Conservation (phyloP, 2,888 invertebrate species). For the Eurytoma adleriae region DNA sequence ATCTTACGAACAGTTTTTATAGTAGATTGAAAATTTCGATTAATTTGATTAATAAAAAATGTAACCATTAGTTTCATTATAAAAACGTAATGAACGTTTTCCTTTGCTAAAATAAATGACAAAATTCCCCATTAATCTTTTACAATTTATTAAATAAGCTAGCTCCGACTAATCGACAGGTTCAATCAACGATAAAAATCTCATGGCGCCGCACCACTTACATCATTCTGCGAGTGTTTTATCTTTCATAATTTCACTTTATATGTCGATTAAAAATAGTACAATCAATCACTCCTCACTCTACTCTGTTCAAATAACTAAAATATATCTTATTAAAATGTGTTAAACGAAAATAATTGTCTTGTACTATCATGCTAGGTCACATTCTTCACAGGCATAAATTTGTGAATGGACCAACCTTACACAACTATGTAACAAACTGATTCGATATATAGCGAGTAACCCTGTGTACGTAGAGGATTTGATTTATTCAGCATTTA, state of each 20-base stretch:
- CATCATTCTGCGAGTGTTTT: not conserved
- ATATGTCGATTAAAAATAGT: conserved; percentile 36
- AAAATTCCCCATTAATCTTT: not conserved
- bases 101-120: not conserved
- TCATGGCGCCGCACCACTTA: not conserved
- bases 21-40: not conserved
- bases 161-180: not conserved
- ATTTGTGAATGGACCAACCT: conserved; percentile 51
- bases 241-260: not conserved
- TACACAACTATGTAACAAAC: conserved; percentile 53
- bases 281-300: conserved; percentile 16
- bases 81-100: not conserved
- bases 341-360: conserved; percentile 61
- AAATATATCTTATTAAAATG: conserved; percentile 62
- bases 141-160: not conserved
- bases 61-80: not conserved
- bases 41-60: not conserved
- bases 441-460: conserved; percentile 48
- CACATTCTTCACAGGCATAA: conserved; percentile 45
- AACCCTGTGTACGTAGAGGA: conserved; percentile 52
- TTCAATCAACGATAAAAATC: conserved; percentile 4
- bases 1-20: not conserved
- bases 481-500: conserved; percentile 26
- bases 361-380: conserved; percentile 63
- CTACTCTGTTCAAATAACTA: conserved; percentile 60